Conservation (phyloP, 2,797 vertebrate genomes). For the Thripadectes ignobilis region DNA sequence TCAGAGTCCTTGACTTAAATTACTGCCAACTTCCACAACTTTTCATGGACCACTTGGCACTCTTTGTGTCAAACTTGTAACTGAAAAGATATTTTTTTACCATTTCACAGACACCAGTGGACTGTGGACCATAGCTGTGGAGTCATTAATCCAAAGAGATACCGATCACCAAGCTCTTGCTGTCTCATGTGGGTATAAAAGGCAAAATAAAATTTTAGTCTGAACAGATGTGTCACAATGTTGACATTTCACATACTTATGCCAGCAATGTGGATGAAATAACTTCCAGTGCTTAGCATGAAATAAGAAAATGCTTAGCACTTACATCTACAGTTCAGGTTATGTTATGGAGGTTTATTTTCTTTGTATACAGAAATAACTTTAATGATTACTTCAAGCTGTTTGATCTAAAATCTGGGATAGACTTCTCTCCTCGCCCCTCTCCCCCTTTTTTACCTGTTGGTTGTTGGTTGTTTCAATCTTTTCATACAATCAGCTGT, state of each 20-base stretch:
- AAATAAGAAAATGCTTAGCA: neutral
- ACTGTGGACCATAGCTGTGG: neutral
- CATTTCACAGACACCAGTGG: neutral
- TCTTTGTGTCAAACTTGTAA: neutral
- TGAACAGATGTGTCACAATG: neutral
- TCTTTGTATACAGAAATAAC: neutral
- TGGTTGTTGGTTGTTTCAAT: neutral
- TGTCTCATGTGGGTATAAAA: neutral
- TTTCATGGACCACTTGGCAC: neutral
- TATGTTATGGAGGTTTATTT: neutral
- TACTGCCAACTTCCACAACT: neutral
- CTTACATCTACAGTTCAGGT: neutral
- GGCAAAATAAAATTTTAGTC: neutral
- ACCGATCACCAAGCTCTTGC: neutral
- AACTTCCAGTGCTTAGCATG: neutral
- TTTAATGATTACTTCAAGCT: neutral
- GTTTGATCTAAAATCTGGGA: neutral
- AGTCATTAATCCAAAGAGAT: neutral
- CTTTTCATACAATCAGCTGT: neutral
- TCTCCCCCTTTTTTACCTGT: neutral
- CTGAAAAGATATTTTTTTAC: neutral
- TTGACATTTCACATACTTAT: neutral
- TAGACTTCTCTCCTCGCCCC: neutral
- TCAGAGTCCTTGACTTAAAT: neutral
- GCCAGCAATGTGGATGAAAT: neutral